Evolutionary conservation across 2,113 vertebrate species (phyloP), one percentile per base, ranked within the genome.

Genomic region (Fulica atra): DNA sequence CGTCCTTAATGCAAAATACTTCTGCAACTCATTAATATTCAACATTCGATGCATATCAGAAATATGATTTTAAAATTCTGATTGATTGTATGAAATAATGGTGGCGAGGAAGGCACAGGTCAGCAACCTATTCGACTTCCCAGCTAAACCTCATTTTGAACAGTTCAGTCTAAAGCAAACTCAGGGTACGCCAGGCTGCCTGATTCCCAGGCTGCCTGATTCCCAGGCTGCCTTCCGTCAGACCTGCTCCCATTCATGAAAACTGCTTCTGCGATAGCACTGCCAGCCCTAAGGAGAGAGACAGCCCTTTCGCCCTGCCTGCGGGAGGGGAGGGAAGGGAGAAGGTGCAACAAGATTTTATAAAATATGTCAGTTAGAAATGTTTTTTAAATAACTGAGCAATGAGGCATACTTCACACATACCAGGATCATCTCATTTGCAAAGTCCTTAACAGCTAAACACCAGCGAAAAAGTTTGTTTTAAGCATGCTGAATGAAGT

Each of bases 401-500:
- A 69, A 84, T 23, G 71, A 88, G 82, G 59, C 71, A 11, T 68
- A 51, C 18, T 80, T 86, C 50, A 56, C 36, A 44, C 29, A 88
- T 61, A 87, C 82, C 80, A 87, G 44, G 84, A 96, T 92, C 96
- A 89, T 46, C 50, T 94, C 93, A 61, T 86, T 95, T 92, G 90
- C 50, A 60, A 81, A 78, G 40, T 83, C 44, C 56, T 38, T 70
- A 80, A 82, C 29, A 91, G 73, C 36, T 96, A 85, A 97, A 86
- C 54, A 68, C 59, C 38, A 59, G 61, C 38, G 42, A 87, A 78
- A 87, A 81, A 60, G 90, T 60, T 73, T 14, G 19, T 17, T 93
- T 93, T 82, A 83, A 73, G 76, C 92, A 82, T 74, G 35, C 4
- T 89, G 81, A 89, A 73, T 91, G 66, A 91, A 33, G 91, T 38